Percentiles rank a stretch among this genome's conserved stretches.
These are phyloP conservation scores for Metallyticus violacea DNA, from an alignment of 2,888 invertebrate genomes.

Conservation along the genomic window DNA sequence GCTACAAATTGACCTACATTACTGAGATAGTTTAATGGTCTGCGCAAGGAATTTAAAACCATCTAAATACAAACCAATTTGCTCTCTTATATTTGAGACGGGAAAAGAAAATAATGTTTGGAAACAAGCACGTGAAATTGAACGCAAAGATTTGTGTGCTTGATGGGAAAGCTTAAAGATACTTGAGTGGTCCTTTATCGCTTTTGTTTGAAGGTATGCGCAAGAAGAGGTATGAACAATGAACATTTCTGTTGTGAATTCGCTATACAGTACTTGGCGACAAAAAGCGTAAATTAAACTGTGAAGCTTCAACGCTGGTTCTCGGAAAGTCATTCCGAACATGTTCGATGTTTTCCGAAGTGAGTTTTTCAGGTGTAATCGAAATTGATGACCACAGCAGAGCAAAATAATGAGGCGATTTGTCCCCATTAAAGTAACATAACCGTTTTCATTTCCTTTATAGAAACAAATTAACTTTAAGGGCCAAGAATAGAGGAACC, in stretches of 20 bases:
- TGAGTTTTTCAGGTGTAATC: neutral
- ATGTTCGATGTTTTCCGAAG: neutral
- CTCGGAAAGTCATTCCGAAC: neutral
- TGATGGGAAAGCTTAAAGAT: too few species aligned
- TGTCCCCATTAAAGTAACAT: neutral
- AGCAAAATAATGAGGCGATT: neutral
- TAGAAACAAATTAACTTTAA: neutral
- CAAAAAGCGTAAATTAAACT: neutral
- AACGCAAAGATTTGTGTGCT: too few species aligned
- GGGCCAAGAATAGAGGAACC: neutral
- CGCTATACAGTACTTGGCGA: neutral
- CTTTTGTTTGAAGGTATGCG: too few species aligned
- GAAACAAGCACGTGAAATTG: too few species aligned
- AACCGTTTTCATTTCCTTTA: neutral
- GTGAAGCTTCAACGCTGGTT: neutral
- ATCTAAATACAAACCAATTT: too few species aligned
- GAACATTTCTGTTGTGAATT: neutral
- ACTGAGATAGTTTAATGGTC: too few species aligned
- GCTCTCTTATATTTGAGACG: too few species aligned
- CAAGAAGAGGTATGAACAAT: neutral
- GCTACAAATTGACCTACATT: too few species aligned
- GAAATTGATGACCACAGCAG: neutral
- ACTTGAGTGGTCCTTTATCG: too few species aligned
- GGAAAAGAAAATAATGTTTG: too few species aligned
- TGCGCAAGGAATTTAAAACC: too few species aligned